Percentiles rank a stretch among this genome's conserved stretches.
phyloP scores from a whole-genome alignment of 2,888 invertebrate genomes.

The Muschampia plurimacula region DNA sequence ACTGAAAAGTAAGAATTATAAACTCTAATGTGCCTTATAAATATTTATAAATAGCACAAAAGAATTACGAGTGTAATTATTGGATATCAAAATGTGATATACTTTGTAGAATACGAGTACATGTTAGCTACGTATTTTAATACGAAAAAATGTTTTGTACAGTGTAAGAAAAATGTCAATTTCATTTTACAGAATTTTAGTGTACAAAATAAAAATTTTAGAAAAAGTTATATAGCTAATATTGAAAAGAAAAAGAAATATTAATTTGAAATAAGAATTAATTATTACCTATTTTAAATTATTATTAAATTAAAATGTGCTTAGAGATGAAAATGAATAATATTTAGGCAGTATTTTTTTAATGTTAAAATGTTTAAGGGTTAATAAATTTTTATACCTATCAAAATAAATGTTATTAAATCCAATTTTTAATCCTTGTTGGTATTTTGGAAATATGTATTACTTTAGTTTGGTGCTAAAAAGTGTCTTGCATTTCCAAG shows the following conservation, averaged over 20 bases:
- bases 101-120: slow-evolving; percentile 12
- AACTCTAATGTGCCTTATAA: slow-evolving; percentile 22
- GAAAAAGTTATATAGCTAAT: background rate
- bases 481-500: slow-evolving; percentile 44
- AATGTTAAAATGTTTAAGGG: background rate
- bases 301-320: background rate
- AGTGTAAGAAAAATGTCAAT: background rate
- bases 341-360: no score
- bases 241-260: background rate
- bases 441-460: background rate
- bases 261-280: no score
- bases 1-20: background rate
- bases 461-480: slow-evolving; percentile 33
- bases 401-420: background rate
- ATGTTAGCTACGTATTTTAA: background rate
- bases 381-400: background rate
- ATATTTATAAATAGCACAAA: background rate
- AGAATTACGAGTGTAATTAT: background rate
- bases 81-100: slow-evolving; percentile 23
- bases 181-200: background rate
- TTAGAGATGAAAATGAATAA: background rate
- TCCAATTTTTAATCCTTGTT: background rate
- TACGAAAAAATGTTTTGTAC: background rate
- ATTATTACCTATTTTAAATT: no score
- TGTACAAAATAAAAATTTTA: background rate